Conservation (phyloP, 2,113 vertebrate species). For the Neotoma lepida region DNA sequence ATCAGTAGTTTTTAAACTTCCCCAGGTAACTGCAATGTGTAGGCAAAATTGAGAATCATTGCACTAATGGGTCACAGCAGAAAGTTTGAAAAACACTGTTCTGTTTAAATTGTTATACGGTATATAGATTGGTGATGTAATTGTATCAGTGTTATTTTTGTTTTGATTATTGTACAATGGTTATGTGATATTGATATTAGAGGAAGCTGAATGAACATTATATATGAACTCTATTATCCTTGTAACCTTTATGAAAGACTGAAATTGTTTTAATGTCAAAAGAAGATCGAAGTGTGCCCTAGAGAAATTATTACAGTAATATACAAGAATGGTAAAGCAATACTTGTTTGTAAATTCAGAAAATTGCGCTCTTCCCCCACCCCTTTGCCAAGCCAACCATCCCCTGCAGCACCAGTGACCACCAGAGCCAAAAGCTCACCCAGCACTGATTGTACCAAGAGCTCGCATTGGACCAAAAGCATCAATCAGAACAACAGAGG, state of each 20-base stretch:
- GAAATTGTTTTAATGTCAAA: constrained; percentile 13
- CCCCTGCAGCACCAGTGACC: too few relatives aligned
- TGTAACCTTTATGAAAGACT: constrained; percentile 12
- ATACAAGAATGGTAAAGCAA: background rate
- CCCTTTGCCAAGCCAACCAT: too few relatives aligned
- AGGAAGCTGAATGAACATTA: background rate
- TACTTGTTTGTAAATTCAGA: constrained; percentile 12
- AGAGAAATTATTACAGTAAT: constrained; percentile 3
- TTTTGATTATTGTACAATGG: background rate
- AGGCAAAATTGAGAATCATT: background rate
- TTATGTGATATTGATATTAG: constrained; percentile 9
- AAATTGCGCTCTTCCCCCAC: too few relatives aligned
- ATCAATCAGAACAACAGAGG: too few relatives aligned
- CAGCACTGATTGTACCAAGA: too few relatives aligned
- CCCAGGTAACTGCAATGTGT: background rate
- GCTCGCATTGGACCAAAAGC: too few relatives aligned
- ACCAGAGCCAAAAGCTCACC: too few relatives aligned
- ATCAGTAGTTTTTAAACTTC: background rate
- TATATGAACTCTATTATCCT: background rate
- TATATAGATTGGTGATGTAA: background rate
- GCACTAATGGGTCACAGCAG: background rate
- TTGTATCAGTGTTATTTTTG: background rate
- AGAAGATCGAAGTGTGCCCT: background rate
- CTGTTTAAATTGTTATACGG: background rate
- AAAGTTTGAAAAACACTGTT: background rate